Conservation (phyloP, 2,888 invertebrate genomes). For the Lasioglossum figueresi region DNA sequence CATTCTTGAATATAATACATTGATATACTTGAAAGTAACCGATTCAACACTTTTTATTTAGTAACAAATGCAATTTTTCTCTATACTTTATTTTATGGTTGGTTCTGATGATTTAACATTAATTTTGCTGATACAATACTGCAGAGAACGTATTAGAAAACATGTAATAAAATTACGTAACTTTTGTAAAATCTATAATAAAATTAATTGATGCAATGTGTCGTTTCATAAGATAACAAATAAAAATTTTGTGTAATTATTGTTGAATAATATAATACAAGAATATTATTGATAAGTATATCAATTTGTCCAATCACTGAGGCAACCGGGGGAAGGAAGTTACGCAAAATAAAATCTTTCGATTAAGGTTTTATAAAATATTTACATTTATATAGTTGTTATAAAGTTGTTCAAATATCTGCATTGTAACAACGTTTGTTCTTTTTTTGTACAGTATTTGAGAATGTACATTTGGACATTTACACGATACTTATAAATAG, state of each 20-base stretch:
- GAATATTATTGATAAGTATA: neutral
- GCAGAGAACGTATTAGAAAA: conserved; percentile 8
- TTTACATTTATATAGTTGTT: conserved; percentile 33
- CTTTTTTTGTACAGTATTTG: conserved; percentile 19
- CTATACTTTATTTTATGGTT: conserved; percentile 25
- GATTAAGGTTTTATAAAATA: conserved; percentile 30
- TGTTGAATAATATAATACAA: neutral
- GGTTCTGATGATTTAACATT: conserved; percentile 19
- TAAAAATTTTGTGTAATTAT: conserved; percentile 3
- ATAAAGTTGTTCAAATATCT: conserved; percentile 28
- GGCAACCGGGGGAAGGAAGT: neutral
- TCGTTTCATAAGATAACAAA: conserved; percentile 8
- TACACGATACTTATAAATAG: conserved; percentile 25
- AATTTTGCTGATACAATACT: conserved; percentile 16
- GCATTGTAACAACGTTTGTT: conserved; percentile 19
- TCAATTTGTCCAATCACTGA: neutral
- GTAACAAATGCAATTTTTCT: conserved; percentile 26
- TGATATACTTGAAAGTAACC: conserved; percentile 60
- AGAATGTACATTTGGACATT: conserved; percentile 18
- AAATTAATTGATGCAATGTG: conserved; percentile 34
- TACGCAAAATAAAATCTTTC: conserved; percentile 29
- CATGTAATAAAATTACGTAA: conserved; percentile 29
- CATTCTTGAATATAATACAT: conserved; percentile 67
- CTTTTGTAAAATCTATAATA: conserved; percentile 57
- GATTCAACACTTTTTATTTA: conserved; percentile 42